Evolutionary conservation across 2,888 invertebrate genomes (phyloP), one percentile per base, ranked within the genome.

Genomic region (Drosophila mimica): DNA sequence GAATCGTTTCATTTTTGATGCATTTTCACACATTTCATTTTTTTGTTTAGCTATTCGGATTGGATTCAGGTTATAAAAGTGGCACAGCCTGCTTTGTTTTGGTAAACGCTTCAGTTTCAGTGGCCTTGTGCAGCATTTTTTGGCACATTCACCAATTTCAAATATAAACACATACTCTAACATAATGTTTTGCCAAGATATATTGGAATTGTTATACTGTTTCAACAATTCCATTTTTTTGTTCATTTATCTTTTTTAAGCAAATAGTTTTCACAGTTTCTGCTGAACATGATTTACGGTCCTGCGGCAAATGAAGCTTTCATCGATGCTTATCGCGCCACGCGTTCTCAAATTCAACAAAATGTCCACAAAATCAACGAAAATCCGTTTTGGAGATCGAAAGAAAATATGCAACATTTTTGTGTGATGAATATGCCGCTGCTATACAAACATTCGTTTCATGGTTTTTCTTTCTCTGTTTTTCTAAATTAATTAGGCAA

Each of bases 401-500:
- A 68, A 48, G 63, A 67, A 73, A 53, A 76, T 68, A 67, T 38
- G 43, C 49, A 15, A 46, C 2, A 82, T 76, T 40, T 69, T 83
- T 82, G 52, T 60, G 70, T 76, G 83, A 81, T 79, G 82, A 80
- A 65, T 81, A 64, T 76, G 62, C 61, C 33, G 36, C 62, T 72
- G 58, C 43, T 56, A 72, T 38, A 70, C 70, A 81, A 74, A 73
- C 83, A 86, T 66, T 72, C 67, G 70, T 66, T 70, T 57, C 46
- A 57, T 81, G 69, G 40, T 63, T 63, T 66, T 66, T 69, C 57
- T 38, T 49, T 70, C 56, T 70, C 66, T 74, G 69, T 71, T 89
- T 89, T 81, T 72, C 79, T 79, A 79, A 86, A 83, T 89, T 91
- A 88, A 89, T 88, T 83, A 89, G 84, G 79, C 78, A 89, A 82